Evolutionary conservation across 2,888 invertebrate genomes (phyloP).

Genomic region (Eupsilia transversa): DNA sequence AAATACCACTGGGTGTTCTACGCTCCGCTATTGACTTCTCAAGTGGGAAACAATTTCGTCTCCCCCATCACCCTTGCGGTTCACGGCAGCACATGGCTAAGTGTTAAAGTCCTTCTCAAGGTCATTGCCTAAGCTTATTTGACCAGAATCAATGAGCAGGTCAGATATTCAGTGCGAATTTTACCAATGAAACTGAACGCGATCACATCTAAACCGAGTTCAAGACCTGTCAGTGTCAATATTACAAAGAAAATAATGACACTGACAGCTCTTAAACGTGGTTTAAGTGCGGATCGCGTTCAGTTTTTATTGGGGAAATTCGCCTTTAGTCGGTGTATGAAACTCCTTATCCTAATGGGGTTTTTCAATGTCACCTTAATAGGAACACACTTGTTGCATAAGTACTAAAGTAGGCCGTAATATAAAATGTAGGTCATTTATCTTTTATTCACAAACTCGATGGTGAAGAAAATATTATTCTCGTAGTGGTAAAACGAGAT

Average conservation of each 20-base stretch:
- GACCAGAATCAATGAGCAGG: not conserved
- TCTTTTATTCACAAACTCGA: constrained; percentile 13
- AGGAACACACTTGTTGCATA: constrained; percentile 50
- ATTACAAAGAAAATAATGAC: no score
- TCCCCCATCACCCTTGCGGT: not conserved
- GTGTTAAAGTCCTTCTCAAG: constrained; percentile 9
- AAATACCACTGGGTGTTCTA: not conserved
- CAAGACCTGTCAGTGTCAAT: no score
- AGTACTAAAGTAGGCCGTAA: constrained; percentile 16
- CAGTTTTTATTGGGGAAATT: no score
- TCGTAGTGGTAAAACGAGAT: constrained; percentile 5
- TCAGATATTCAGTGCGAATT: constrained; percentile 1
- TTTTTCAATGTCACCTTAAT: constrained; percentile 36
- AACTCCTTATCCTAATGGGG: constrained; percentile 30
- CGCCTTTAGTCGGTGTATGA: constrained; percentile 11
- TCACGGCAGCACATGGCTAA: not conserved
- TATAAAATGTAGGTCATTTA: constrained; percentile 1
- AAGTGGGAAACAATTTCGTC: not conserved
- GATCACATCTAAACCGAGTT: no score
- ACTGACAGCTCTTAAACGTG: no score
- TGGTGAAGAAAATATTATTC: constrained; percentile 15
- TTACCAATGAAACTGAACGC: no score
- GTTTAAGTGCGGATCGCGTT: no score
- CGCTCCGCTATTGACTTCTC: not conserved
- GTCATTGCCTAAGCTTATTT: not conserved